These are phyloP conservation scores for Megastigmus dorsalis DNA, from an alignment of 2,888 invertebrate genomes.

Conservation along the genomic window DNA sequence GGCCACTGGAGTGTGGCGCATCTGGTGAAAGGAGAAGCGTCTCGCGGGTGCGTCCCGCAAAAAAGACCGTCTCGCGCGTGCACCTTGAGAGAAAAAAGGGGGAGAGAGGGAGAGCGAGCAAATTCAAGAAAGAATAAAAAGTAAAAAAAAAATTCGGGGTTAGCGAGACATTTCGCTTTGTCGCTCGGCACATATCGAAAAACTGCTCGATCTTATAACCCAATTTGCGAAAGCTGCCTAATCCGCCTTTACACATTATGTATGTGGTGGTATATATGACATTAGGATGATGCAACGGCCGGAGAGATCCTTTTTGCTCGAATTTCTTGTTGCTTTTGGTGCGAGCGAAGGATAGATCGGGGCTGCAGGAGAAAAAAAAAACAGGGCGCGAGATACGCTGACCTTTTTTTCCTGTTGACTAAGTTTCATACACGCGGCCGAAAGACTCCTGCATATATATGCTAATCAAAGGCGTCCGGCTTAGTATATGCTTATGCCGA, in stretches of 20 bases:
- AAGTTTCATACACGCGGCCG: too few species aligned
- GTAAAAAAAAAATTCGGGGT: not conserved
- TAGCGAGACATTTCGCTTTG: not conserved
- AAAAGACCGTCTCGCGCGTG: too few species aligned
- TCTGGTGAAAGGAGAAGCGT: conserved; percentile 17
- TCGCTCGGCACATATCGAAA: conserved; percentile 6
- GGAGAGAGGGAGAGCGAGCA: not conserved
- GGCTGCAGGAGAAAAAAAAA: not conserved
- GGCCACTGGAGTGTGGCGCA: too few species aligned
- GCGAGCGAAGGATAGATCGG: not conserved
- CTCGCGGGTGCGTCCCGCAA: not conserved
- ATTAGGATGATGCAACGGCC: not conserved
- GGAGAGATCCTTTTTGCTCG: not conserved
- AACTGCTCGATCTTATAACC: not conserved
- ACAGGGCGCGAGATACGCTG: too few species aligned
- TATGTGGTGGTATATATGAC: too few species aligned
- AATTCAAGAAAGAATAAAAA: not conserved
- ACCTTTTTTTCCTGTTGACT: too few species aligned
- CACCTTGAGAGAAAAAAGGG: conserved; percentile 6
- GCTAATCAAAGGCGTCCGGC: too few species aligned
- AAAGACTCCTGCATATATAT: too few species aligned
- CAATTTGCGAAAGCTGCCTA: not conserved
- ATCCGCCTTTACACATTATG: not conserved
- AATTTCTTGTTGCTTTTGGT: not conserved
- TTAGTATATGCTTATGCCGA: too few species aligned